Evolutionary conservation across 2,888 invertebrate species (phyloP).

Genomic region (Ophion costatus): DNA sequence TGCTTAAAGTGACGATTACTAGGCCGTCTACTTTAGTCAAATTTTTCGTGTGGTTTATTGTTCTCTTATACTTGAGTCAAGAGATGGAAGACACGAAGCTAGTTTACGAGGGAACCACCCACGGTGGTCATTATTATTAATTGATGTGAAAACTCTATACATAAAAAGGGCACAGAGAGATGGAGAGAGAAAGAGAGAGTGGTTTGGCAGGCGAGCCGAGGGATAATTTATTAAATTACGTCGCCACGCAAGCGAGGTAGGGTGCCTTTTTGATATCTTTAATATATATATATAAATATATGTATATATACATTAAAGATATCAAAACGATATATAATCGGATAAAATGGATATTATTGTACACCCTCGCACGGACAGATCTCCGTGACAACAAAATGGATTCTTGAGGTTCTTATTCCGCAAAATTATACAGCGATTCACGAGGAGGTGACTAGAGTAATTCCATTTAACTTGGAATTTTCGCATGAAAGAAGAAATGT

Average conservation of each 20-base stretch:
- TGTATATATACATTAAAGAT: constrained; percentile 26
- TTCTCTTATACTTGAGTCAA: neutral
- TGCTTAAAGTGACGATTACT: too few species aligned
- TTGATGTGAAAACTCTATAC: constrained; percentile 39
- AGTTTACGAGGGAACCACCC: constrained; percentile 9
- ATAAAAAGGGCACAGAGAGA: neutral
- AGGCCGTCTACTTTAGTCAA: too few species aligned
- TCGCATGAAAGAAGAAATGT: constrained; percentile 29
- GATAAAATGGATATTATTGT: constrained; percentile 30
- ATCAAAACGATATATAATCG: too few species aligned
- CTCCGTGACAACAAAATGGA: constrained; percentile 47
- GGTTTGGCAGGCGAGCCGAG: constrained; percentile 34
- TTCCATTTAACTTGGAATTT: constrained; percentile 50
- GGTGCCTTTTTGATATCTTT: constrained; percentile 25
- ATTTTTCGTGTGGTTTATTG: neutral
- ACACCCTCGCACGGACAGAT: constrained; percentile 7
- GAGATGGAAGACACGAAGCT: constrained; percentile 3
- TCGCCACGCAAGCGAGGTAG: constrained; percentile 49
- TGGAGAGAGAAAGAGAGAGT: neutral
- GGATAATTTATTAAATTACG: constrained; percentile 60
- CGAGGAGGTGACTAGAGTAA: constrained; percentile 46
- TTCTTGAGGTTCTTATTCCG: constrained; percentile 52
- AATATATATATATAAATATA: neutral
- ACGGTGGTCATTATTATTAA: constrained; percentile 56
- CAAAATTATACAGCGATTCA: constrained; percentile 42